Conservation (phyloP, 2,888 invertebrate species). For the Encarsia formosa region DNA sequence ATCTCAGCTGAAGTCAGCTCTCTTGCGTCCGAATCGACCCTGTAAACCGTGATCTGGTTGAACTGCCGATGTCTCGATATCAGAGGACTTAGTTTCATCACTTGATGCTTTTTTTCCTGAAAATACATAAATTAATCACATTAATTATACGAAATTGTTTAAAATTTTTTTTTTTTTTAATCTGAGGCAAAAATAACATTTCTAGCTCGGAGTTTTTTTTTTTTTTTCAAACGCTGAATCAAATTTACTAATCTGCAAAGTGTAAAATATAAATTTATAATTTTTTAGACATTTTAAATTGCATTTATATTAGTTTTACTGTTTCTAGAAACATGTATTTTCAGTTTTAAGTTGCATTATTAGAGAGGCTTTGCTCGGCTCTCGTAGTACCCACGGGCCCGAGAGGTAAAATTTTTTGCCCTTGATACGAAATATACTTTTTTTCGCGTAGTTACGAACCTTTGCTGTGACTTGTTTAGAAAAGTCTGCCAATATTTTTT, state of each 20-base stretch:
- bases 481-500: slow-evolving; percentile 37
- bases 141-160: background rate
- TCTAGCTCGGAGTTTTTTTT: background rate
- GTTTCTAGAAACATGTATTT: no score
- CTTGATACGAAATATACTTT: background rate
- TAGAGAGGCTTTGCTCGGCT: no score
- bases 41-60: slow-evolving; percentile 57
- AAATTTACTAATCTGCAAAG: no score
- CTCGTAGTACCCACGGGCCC: no score
- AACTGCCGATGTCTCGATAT: slow-evolving; percentile 35
- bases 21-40: slow-evolving; percentile 58
- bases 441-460: no score
- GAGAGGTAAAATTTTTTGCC: no score
- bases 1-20: slow-evolving; percentile 56
- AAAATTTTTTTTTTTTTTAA: slow-evolving; percentile 2
- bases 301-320: no score
- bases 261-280: no score
- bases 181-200: background rate
- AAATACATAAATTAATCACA: slow-evolving; percentile 12
- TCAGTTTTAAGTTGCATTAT: no score
- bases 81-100: slow-evolving; percentile 37
- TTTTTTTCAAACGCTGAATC: background rate
- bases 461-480: slow-evolving; percentile 40
- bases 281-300: no score
- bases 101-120: slow-evolving; percentile 41